A percentile compares a stretch with the other conserved stretches of the same genome.
These are phyloP conservation scores for Eremobia ochroleuca DNA, from an alignment of 2,888 invertebrate genomes.

Conservation along the genomic window DNA sequence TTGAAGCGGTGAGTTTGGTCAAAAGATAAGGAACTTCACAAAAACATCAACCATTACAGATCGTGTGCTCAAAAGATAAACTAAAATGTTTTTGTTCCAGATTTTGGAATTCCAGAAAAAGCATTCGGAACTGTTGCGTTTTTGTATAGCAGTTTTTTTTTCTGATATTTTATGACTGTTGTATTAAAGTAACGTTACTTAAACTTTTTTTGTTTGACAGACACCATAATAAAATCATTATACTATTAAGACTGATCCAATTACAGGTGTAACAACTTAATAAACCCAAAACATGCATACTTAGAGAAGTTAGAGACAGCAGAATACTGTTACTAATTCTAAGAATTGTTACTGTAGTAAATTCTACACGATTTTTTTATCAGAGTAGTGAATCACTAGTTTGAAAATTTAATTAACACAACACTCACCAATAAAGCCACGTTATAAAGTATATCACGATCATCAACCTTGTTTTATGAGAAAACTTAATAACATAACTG, in stretches of 20 bases:
- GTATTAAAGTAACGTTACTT: conserved; percentile 40
- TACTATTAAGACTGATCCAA: conserved; percentile 46
- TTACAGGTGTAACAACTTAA: conserved; percentile 59
- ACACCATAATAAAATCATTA: conserved; percentile 54
- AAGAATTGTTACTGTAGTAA: conserved; percentile 14
- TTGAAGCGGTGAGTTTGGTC: conserved; percentile 72
- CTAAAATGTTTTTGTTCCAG: conserved; percentile 70
- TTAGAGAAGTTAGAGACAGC: conserved; percentile 8
- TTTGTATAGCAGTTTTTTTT: conserved; percentile 36
- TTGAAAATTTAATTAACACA: conserved; percentile 48
- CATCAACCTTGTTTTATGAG: conserved; percentile 71
- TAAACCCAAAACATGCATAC: conserved; percentile 26
- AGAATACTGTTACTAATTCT: conserved; percentile 32
- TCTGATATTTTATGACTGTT: conserved; percentile 37
- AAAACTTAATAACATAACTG: conserved; percentile 75
- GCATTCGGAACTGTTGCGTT: conserved; percentile 59
- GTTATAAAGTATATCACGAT: conserved; percentile 69
- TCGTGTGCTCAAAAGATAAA: conserved; percentile 74
- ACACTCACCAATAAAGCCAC: conserved; percentile 46
- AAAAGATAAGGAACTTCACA: conserved; percentile 74
- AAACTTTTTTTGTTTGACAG: conserved; percentile 45
- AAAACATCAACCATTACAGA: conserved; percentile 76
- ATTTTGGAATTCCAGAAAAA: conserved; percentile 69
- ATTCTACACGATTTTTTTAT: conserved; percentile 29
- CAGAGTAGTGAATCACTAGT: conserved; percentile 25